These are phyloP conservation scores for Alligator mississippiensis DNA, from an alignment of 2,113 vertebrate genomes.

Conservation along the genomic window DNA sequence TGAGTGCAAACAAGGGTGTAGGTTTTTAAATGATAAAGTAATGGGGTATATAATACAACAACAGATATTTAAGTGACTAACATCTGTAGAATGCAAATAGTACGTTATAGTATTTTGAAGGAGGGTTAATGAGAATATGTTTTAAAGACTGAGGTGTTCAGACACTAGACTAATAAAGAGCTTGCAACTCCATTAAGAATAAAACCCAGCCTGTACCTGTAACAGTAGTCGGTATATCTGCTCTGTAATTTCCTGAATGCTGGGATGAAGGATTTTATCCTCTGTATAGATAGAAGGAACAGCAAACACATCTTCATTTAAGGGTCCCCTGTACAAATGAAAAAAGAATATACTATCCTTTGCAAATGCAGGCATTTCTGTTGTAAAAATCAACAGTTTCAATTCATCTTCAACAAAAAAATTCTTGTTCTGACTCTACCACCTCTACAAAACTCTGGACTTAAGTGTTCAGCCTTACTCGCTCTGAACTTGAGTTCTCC, in stretches of 20 bases:
- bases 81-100: rapidly evolving
- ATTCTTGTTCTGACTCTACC: not conserved
- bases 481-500: not conserved
- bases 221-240: constrained; percentile 92
- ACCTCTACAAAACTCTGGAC: not conserved
- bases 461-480: not conserved
- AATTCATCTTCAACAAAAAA: not conserved
- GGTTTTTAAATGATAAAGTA: not conserved
- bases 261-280: constrained; percentile 82
- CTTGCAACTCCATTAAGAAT: too few relatives aligned
- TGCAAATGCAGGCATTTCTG: not conserved
- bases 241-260: constrained; percentile 91
- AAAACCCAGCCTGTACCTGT: constrained; percentile 80
- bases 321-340: constrained; percentile 85
- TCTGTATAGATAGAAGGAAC: constrained; percentile 75
- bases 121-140: not conserved
- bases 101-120: not conserved
- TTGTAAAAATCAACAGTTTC: not conserved
- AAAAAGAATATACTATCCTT: not conserved
- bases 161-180: not conserved
- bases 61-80: not conserved
- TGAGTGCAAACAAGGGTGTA: not conserved
- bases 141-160: not conserved
- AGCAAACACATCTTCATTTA: constrained; percentile 94
- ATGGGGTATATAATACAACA: not conserved